Base-by-base conservation (phyloP, 2,888 invertebrate genomes). In the Odontothrips loti region DNA sequence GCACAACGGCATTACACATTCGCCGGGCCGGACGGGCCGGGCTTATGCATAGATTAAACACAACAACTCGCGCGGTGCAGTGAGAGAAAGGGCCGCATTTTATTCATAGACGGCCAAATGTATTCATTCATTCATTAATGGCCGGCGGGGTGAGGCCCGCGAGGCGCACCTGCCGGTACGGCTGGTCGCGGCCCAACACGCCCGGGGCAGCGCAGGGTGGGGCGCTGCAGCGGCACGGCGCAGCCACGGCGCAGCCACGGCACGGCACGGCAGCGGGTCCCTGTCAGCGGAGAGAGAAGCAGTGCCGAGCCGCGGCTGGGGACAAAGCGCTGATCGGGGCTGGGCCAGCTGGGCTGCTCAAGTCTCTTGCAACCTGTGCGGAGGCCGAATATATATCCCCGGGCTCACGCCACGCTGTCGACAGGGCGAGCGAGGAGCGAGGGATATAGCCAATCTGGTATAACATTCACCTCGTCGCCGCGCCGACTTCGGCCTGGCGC, bases 81-180 rank as follows among this genome's bases (percentile, higher is more conserved):
- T 6, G 58, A 15, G 17, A 58, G 51, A 51, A 20, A 20, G 68
- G 27, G 68, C 23, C 23, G 68, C 23, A 4, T 58, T 58, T 75
- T 75, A 75, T 75, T 75, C 68, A 75, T 75, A 27, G 27, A n/a
- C 27, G 27, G 12, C 23, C 23, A 27, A 75, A 75, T 75, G 68
- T 75, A 75, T 75, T 75, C 68, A 75, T 75, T 27, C 68, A 75
- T 75, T 75, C 68, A 75, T 75, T 75, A 75, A 75, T 75, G 68
- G 23, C 3, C 23, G 23, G 58, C 58, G 3, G 34, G 6, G 34
- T 68, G 68, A 23, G 68, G 34, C 34, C 34, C n/a, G 58, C 11
- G 58, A 15, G 15, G 58, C 58, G n/a, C 58, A 23, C 68, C 12
- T 75, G 68, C 10, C 10, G 27, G 27, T 10, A 27, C 68, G 23